phyloP scores from a whole-genome alignment of 2,797 vertebrate species.

The Sebastes trivittatus region DNA sequence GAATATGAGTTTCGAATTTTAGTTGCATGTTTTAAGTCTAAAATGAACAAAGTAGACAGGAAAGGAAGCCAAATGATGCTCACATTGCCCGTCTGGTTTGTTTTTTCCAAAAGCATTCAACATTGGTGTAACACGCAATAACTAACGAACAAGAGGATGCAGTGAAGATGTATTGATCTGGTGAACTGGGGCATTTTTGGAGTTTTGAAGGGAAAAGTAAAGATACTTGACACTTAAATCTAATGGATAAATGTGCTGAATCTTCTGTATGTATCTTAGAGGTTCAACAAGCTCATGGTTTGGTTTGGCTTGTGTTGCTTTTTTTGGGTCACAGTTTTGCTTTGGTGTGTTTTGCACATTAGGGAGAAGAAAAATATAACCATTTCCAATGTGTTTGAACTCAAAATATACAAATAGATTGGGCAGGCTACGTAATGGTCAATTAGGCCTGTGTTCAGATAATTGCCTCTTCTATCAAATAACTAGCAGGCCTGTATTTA shows the following conservation, averaged over 20 bases:
- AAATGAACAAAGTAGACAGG: neutral
- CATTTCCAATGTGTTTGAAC: no score
- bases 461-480: no score
- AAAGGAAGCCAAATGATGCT: neutral
- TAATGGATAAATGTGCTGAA: neutral
- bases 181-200: neutral
- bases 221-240: neutral
- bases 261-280: neutral
- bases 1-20: neutral
- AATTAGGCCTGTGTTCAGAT: no score
- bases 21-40: neutral
- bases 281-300: rapidly evolving
- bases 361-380: no score
- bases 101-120: neutral
- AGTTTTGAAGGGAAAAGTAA: neutral
- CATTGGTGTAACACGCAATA: no score
- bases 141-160: neutral
- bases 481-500: no score
- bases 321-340: no score
- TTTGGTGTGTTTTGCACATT: no score
- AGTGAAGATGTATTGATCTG: neutral
- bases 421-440: no score
- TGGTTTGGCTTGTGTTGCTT: no score
- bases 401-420: no score
- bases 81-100: neutral